Base-by-base conservation (phyloP, 2,113 vertebrate species). In the Oreotrochilus melanogaster region DNA sequence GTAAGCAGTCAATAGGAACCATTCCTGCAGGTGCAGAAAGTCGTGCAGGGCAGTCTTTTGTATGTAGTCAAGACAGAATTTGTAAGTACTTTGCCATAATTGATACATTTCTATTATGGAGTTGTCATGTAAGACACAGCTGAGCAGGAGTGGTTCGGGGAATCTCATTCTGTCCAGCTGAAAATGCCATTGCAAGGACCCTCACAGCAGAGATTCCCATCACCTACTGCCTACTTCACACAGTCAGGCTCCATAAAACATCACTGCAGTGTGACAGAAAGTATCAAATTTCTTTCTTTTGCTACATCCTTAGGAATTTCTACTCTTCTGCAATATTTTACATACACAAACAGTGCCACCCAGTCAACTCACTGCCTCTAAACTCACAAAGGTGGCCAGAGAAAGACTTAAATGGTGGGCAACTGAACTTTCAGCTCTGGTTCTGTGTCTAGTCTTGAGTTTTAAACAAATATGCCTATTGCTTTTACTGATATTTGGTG, bases 271-370 rank as follows among this genome's bases (percentile, higher is more conserved):
- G 45, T 4, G 4, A 45, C 2, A 62, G 57, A 83, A 88, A 57
- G 5, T 27, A 39, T 14, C n/a, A 62, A 27, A 21, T n/a, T 9
- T 21, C 18, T 66, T 57, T 70, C 23, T 80, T 65, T 30, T 66
- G 14, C 14, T 42, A 39, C 3, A 2, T 14, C 8, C n/a, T 23
- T 18, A 54, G 13, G 13, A 71, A 64, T 42, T 86, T 82, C 24
- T 78, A 51, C 27, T 73, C 7, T 64, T 86, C 39, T 58, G n/a
- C n/a, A 51, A 19, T 47, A 64, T 39, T 62, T 22, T 50, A 22
- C 0, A 1, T 13, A 25, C 6, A 43, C 3, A 18, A 73, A 81
- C 3, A 25, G 11, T 35, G 16, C 12, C 18, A 22, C 14, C 4
- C 21, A 14, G 30, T 67, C 43, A 54, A 22, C 19, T 74, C 10